Percentiles rank a stretch among this genome's conserved stretches.
phyloP scores from a whole-genome alignment of 2,888 invertebrate genomes.

The Hedychridium roseum region DNA sequence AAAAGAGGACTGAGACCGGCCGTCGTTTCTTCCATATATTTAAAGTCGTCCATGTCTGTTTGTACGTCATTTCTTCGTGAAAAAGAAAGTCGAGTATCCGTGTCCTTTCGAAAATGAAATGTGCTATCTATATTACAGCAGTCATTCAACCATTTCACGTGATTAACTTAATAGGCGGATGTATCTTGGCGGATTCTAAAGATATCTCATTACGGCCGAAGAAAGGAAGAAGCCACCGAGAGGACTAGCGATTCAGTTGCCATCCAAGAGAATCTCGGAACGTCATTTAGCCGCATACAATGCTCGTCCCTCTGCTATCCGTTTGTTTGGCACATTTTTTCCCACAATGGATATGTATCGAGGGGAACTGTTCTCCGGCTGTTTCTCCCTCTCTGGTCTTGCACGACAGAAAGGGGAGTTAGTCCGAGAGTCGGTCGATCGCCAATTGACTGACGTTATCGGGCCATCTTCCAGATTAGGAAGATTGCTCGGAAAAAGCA shows the following conservation, averaged over 20 bases:
- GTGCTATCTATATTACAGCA: too few species aligned
- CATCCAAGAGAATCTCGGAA: constrained; percentile 23
- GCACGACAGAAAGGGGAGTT: constrained; percentile 16
- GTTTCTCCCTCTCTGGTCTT: too few species aligned
- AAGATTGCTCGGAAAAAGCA: constrained; percentile 49
- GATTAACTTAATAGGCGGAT: not conserved
- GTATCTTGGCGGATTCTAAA: not conserved
- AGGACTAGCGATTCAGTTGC: constrained; percentile 18
- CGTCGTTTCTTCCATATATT: too few species aligned
- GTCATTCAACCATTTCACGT: not conserved
- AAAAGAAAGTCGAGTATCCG: too few species aligned
- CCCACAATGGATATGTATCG: constrained; percentile 46
- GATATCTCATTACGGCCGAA: constrained; percentile 32
- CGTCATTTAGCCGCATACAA: constrained; percentile 51
- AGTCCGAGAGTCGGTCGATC: constrained; percentile 48
- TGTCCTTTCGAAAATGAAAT: too few species aligned
- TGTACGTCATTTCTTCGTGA: too few species aligned
- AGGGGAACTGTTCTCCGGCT: constrained; percentile 18
- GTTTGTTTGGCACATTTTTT: constrained; percentile 55
- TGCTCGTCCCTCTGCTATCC: constrained; percentile 42
- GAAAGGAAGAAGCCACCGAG: constrained; percentile 30
- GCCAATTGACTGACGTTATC: constrained; percentile 62
- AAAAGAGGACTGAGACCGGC: too few species aligned
- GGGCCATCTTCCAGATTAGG: constrained; percentile 58
- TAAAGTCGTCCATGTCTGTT: too few species aligned